Base-by-base conservation (phyloP, 2,888 invertebrate species). In the Sesamia inferens region DNA sequence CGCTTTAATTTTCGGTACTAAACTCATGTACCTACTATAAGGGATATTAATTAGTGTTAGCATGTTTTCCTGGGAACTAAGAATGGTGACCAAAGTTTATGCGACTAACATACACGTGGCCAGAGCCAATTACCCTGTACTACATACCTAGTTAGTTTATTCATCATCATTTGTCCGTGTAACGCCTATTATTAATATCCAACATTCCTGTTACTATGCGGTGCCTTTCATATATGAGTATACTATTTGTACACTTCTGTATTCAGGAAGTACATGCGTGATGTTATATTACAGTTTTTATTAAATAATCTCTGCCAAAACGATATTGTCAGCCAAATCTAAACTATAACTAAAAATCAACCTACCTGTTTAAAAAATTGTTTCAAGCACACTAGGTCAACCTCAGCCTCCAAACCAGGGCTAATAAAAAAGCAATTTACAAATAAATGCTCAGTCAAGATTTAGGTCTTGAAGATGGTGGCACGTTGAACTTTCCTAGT, bases 401-500 rank as follows among this genome's bases (percentile, higher is more conserved):
- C 10, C 3, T 14, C 1, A 42, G 13, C 24, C 10, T 39, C 24
- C 22, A 51, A 57, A 65, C n/a, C 39, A 31, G 8, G n/a, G 24
- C 39, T 39, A 48, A 68, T 72, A 67, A 55, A 44, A 67, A 67
- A 51, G 0, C 13, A 19, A 63, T 69, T 82, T 57, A n/a, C 22
- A 65, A 74, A 54, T 73, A 61, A 68, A 79, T 74, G 51, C 67
- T 61, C n/a, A 61, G 61, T 31, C 48, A 22, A 2, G 48, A 39
- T 13, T 64, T 67, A 74, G 65, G 57, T 74, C 79, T 73, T 59
- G 22, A 4, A 77, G 73, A 84, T 71, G 47, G 55, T 68, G 44
- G 81, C 87, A 83, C 87, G 83, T 79, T 71, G 79, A 71, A 66
- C 69, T 67, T 48, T 65, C 59, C 70, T 59, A 76, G 67, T 57